Evolutionary conservation across 2,797 vertebrate species (phyloP).

Genomic region (Perodicticus potto): DNA sequence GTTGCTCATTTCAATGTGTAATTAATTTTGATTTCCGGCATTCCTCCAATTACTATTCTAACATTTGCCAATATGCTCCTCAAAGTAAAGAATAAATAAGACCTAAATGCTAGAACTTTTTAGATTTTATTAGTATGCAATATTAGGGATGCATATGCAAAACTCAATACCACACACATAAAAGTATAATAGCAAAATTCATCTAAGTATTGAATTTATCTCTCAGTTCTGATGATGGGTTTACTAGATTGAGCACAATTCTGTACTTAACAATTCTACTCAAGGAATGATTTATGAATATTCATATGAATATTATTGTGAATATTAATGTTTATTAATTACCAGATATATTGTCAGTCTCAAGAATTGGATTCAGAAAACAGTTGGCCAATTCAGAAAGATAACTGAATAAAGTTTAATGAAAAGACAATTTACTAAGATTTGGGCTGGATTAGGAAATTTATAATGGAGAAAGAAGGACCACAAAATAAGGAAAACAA

Average conservation of each 20-base stretch:
- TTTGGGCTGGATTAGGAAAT: neutral
- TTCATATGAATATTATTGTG: neutral
- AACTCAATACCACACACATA: neutral
- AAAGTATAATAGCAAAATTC: neutral
- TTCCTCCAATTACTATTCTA: constrained; percentile 42
- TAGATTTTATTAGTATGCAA: constrained; percentile 27
- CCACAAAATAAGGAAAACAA: neutral
- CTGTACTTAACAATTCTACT: neutral
- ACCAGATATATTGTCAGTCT: neutral
- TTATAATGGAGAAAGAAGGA: neutral
- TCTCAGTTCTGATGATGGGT: neutral
- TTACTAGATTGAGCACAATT: neutral
- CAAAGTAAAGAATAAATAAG: constrained; percentile 48
- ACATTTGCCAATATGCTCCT: constrained; percentile 48
- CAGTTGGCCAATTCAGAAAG: constrained; percentile 7
- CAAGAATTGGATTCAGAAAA: neutral
- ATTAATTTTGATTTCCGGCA: constrained; percentile 52
- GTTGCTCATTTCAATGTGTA: constrained; percentile 35
- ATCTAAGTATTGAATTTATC: neutral
- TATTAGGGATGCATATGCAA: neutral
- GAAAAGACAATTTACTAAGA: neutral
- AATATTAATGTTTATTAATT: constrained; percentile 2
- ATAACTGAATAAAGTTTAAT: constrained; percentile 10
- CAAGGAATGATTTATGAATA: constrained; percentile 19
- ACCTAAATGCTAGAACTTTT: constrained; percentile 34